phyloP scores from a whole-genome alignment of 37 sponge, comb jelly and placozoan species.

The Crambe crambe region DNA sequence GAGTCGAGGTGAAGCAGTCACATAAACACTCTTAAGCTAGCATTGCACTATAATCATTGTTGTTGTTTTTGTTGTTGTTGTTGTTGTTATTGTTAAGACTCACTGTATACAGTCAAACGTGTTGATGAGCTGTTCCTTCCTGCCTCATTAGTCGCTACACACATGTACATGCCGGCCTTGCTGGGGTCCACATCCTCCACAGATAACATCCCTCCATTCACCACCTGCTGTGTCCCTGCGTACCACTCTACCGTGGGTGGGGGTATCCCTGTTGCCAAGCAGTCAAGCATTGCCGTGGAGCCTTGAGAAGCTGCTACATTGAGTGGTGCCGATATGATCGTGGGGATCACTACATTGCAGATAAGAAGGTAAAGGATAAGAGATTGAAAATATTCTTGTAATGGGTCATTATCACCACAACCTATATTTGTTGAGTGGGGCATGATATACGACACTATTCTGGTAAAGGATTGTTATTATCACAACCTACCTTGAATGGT shows the following conservation, averaged over 20 bases:
- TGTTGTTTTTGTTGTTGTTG: no score
- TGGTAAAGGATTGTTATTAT: no score
- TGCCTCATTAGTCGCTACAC: slow-evolving; percentile 49
- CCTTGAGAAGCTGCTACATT: slow-evolving; percentile 13
- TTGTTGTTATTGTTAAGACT: background rate
- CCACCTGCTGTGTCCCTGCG: background rate
- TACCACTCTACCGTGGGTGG: slow-evolving; percentile 43
- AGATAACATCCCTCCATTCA: background rate
- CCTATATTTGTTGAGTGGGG: no score
- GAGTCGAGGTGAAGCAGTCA: no score
- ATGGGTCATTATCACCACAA: no score
- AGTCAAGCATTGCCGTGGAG: slow-evolving; percentile 24
- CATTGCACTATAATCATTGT: no score
- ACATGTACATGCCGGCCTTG: slow-evolving; percentile 48
- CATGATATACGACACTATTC: no score
- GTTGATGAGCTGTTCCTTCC: slow-evolving; percentile 22
- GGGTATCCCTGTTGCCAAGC: slow-evolving; percentile 56
- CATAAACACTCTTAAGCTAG: no score
- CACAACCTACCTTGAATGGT: slow-evolving; percentile 41
- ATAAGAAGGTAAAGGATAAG: no score
- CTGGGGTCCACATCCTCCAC: slow-evolving; percentile 1
- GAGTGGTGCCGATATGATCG: slow-evolving; percentile 37
- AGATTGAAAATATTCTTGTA: no score
- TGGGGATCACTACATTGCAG: slow-evolving; percentile 45
- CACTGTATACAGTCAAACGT: slow-evolving; percentile 51